These are phyloP conservation scores for Unio pictorum DNA, from an alignment of 2,888 invertebrate genomes.

Conservation along the genomic window DNA sequence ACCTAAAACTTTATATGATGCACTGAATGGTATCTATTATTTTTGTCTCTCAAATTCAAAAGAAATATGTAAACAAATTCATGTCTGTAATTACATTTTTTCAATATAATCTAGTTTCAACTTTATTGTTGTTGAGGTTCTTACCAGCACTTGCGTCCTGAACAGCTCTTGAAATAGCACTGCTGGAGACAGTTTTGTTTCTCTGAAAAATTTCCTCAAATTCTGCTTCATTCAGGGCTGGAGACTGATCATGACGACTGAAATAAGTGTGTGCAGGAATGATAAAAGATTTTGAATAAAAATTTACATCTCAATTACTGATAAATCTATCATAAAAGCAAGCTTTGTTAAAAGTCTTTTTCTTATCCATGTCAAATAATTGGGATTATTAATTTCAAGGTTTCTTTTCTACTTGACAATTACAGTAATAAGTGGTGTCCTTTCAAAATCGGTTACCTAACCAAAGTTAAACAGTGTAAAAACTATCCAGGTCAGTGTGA, in stretches of 20 bases:
- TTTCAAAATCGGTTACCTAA: too few species aligned
- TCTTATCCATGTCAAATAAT: neutral
- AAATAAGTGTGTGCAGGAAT: neutral
- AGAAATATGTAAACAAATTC: too few species aligned
- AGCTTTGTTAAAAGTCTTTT: neutral
- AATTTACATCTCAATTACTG: neutral
- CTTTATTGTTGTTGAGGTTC: neutral
- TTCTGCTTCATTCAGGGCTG: slow-evolving; percentile 83
- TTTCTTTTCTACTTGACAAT: too few species aligned
- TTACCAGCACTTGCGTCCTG: slow-evolving; percentile 93
- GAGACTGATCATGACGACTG: slow-evolving; percentile 60
- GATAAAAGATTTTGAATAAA: neutral
- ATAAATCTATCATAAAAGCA: neutral
- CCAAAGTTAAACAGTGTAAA: too few species aligned
- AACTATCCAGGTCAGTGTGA: too few species aligned
- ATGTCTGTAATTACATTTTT: too few species aligned
- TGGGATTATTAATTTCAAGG: neutral
- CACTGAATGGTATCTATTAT: too few species aligned
- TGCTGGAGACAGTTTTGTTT: slow-evolving; percentile 97
- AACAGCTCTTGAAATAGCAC: slow-evolving; percentile 96
- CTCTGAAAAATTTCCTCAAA: slow-evolving; percentile 98
- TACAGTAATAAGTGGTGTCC: too few species aligned
- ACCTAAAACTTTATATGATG: too few species aligned
- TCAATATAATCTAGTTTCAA: too few species aligned
- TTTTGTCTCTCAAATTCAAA: too few species aligned